Conservation (phyloP, 2,113 vertebrate species). For the Brienomyrus longianalis region DNA sequence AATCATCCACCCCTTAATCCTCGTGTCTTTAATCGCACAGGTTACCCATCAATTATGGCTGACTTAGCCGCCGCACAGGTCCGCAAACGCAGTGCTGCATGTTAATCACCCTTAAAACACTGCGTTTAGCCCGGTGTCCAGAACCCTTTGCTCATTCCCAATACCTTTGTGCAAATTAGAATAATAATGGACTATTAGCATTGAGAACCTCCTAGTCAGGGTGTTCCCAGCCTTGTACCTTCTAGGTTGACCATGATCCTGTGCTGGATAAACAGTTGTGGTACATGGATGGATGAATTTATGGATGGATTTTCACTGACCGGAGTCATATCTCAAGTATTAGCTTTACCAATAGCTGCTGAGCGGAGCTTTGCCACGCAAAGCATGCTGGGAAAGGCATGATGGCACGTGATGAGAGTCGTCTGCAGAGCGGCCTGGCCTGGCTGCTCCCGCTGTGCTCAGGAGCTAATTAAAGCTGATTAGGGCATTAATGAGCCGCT, state of each 20-base stretch:
- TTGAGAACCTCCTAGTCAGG: background rate
- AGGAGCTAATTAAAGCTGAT: slow-evolving; percentile 27
- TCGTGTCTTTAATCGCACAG: background rate
- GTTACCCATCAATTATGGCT: background rate
- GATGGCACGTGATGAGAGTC: background rate
- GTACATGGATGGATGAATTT: background rate
- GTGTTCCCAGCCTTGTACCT: background rate
- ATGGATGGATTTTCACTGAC: background rate
- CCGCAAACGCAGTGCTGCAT: background rate
- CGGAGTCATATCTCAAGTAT: background rate
- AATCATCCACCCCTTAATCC: background rate
- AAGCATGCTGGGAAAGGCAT: background rate
- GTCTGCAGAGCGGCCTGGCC: background rate
- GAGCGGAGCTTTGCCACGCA: background rate
- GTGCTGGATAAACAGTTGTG: background rate
- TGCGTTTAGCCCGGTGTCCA: background rate
- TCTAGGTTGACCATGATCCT: background rate
- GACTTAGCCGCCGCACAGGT: background rate
- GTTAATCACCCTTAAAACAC: background rate
- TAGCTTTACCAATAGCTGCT: background rate
- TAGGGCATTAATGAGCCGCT: slow-evolving; percentile 18
- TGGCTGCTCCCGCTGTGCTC: slow-evolving; percentile 15
- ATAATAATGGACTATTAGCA: background rate
- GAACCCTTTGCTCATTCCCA: background rate
- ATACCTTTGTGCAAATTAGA: background rate